Percentiles rank a stretch among this genome's conserved stretches.
These are phyloP conservation scores for Ctenosaura bakeri DNA, from an alignment of 2,797 vertebrate genomes.

Conservation along the genomic window DNA sequence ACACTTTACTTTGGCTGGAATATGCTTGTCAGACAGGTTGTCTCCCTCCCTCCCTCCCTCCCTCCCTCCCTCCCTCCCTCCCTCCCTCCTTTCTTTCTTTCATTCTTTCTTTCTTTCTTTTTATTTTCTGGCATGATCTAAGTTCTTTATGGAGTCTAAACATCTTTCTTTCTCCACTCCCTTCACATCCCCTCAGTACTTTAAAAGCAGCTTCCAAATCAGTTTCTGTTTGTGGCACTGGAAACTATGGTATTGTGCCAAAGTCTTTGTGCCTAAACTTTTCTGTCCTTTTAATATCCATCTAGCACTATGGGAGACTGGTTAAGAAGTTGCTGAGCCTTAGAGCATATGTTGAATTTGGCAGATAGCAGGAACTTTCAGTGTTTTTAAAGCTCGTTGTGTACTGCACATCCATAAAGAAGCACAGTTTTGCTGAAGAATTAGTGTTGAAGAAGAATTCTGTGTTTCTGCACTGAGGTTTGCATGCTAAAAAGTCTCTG, in stretches of 20 bases:
- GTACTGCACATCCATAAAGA: neutral
- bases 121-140: neutral
- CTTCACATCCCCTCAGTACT: neutral
- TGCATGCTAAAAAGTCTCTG: neutral
- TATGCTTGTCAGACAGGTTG: too few relatives aligned
- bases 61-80: too few relatives aligned
- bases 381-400: neutral
- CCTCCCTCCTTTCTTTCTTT: too few relatives aligned
- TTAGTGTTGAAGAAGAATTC: neutral
- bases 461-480: neutral
- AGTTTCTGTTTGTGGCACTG: neutral
- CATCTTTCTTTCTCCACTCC: neutral
- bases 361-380: neutral
- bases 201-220: neutral
- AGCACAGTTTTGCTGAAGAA: neutral
- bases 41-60: neutral
- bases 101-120: neutral
- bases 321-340: neutral
- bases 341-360: neutral
- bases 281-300: neutral
- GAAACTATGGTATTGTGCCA: too few relatives aligned
- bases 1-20: neutral
- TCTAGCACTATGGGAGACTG: neutral
- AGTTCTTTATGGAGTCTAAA: neutral
- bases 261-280: neutral